Evolutionary conservation across 2,888 invertebrate genomes (phyloP).

Genomic region (Lasioglossum zephyrum): DNA sequence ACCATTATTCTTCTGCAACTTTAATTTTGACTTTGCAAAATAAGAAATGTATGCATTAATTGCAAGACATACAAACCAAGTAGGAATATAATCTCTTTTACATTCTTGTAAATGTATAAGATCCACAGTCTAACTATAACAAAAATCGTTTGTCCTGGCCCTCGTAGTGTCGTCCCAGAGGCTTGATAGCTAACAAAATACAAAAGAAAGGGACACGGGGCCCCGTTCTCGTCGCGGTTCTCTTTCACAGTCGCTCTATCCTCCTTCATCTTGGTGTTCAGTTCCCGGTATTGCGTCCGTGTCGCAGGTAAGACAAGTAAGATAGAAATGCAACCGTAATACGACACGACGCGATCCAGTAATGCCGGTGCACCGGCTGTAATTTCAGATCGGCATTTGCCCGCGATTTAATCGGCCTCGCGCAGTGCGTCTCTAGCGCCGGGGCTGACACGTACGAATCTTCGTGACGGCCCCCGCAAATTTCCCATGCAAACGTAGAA

Average conservation of each 20-base stretch:
- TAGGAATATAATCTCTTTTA: too few species aligned
- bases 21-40: not conserved
- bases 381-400: constrained; percentile 82
- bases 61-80: too few species aligned
- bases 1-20: not conserved
- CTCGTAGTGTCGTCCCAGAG: not conserved
- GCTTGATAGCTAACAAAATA: not conserved
- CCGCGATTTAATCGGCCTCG: constrained; percentile 79
- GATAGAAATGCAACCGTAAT: constrained; percentile 77
- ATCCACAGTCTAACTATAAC: too few species aligned
- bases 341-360: constrained; percentile 78
- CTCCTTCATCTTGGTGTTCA: constrained; percentile 59
- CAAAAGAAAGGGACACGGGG: not conserved
- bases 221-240: not conserved
- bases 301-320: constrained; percentile 76
- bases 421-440: constrained; percentile 4
- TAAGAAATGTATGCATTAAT: too few species aligned
- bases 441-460: constrained; percentile 5
- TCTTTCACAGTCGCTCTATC: constrained; percentile 21
- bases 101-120: too few species aligned
- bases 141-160: not conserved
- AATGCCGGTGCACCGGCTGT: constrained; percentile 77
- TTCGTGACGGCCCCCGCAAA: not conserved
- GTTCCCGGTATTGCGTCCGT: constrained; percentile 70
- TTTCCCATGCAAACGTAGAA: not conserved